These are phyloP conservation scores for Parnassius apollo DNA, from an alignment of 2,888 invertebrate genomes.

Conservation along the genomic window DNA sequence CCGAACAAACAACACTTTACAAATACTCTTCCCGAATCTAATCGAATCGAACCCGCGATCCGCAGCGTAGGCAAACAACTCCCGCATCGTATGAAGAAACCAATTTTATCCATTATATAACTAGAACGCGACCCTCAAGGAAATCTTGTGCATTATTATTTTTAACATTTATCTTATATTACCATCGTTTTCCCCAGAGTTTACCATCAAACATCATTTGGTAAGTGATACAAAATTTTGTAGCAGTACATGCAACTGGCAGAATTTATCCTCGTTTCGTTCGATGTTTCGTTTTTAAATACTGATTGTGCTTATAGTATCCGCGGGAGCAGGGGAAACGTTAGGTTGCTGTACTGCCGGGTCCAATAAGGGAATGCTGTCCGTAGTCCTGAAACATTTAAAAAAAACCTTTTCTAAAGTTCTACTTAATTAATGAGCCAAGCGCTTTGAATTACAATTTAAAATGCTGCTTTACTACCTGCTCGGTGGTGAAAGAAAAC, in stretches of 20 bases:
- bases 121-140: too few species aligned
- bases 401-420: too few species aligned
- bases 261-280: constrained; percentile 19
- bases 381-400: constrained; percentile 60
- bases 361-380: constrained; percentile 73
- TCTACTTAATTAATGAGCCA: too few species aligned
- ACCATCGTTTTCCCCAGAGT: constrained; percentile 3
- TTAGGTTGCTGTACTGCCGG: constrained; percentile 66
- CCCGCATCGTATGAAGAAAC: too few species aligned
- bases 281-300: constrained; percentile 51
- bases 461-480: too few species aligned
- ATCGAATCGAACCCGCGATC: too few species aligned
- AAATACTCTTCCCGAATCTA: too few species aligned
- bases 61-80: too few species aligned
- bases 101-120: too few species aligned
- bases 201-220: constrained; percentile 1
- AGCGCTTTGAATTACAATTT: too few species aligned
- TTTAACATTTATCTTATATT: constrained; percentile 7
- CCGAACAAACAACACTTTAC: too few species aligned
- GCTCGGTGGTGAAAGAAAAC: too few species aligned
- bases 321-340: constrained; percentile 66
- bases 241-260: constrained; percentile 17
- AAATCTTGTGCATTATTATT: background rate
- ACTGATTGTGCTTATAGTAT: constrained; percentile 77
- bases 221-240: background rate